These are phyloP conservation scores for Cassiopea andromeda DNA, from an alignment of 30 jellyfish, hydroid and myxozoan species.

Conservation along the genomic window DNA sequence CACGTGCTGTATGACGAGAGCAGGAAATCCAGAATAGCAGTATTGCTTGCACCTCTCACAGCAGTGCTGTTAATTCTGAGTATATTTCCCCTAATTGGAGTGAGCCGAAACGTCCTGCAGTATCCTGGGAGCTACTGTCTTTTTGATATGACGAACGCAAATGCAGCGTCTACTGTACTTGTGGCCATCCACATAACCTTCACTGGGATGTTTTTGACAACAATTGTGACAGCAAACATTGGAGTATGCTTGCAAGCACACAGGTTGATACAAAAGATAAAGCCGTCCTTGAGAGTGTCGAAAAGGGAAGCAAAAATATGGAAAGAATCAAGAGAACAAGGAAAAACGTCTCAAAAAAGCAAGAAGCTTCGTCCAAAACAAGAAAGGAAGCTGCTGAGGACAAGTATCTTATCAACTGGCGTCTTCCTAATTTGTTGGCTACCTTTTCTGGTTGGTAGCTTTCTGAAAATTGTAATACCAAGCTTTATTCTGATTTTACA, in stretches of 20 bases:
- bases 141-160: constrained; percentile 37
- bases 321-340: neutral
- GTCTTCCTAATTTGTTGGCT: constrained; percentile 65
- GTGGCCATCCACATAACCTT: constrained; percentile 43
- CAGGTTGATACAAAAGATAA: constrained; percentile 34
- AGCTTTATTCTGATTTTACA: too few species aligned
- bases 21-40: constrained; percentile 32
- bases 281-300: constrained; percentile 58
- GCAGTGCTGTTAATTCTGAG: constrained; percentile 24
- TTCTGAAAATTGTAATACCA: neutral
- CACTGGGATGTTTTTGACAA: constrained; percentile 16
- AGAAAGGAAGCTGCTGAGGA: constrained; percentile 59
- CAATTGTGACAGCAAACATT: constrained; percentile 43
- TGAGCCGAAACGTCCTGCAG: constrained; percentile 76
- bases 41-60: neutral
- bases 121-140: constrained; percentile 90
- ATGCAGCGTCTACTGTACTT: constrained; percentile 1
- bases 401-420: constrained; percentile 39
- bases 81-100: constrained; percentile 57
- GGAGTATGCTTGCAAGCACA: constrained; percentile 73
- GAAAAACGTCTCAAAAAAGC: neutral
- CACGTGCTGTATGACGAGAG: constrained; percentile 46
- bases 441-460: constrained; percentile 59
- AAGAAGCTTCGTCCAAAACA: constrained; percentile 60
- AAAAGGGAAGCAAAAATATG: constrained; percentile 37